A percentile compares a stretch with the other conserved stretches of the same genome.
These are phyloP conservation scores for Acrocephalus arundinaceus DNA, from an alignment of 2,113 vertebrate species.

Conservation along the genomic window DNA sequence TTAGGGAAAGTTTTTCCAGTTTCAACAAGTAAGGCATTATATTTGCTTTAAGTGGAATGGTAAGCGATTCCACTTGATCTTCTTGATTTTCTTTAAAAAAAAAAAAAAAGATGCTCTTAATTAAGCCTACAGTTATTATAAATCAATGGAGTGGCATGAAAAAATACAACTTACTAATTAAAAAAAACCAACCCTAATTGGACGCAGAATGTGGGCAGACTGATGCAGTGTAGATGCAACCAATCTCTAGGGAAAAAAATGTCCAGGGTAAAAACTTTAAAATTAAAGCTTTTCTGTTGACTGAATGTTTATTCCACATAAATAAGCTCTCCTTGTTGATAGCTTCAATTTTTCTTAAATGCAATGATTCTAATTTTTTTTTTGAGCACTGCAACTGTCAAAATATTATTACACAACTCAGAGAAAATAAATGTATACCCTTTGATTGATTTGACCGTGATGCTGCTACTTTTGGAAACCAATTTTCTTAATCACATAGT, in stretches of 20 bases:
- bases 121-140: slow-evolving; percentile 26
- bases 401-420: slow-evolving; percentile 60
- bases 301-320: slow-evolving; percentile 52
- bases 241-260: neutral
- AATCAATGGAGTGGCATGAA: neutral
- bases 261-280: slow-evolving; percentile 13
- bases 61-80: neutral
- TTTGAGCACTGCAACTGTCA: slow-evolving; percentile 47
- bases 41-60: neutral
- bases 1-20: neutral
- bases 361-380: slow-evolving; percentile 36
- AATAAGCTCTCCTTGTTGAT: neutral
- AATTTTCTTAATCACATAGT: slow-evolving; percentile 53
- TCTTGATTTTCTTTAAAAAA: neutral
- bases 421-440: slow-evolving; percentile 9
- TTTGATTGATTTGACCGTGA: slow-evolving; percentile 65
- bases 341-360: slow-evolving; percentile 54
- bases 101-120: neutral
- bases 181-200: slow-evolving; percentile 9
- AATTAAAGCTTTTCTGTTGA: slow-evolving; percentile 41
- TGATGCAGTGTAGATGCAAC: neutral
- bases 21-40: neutral
- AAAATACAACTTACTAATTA: neutral
- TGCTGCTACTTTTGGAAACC: slow-evolving; percentile 46
- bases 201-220: neutral